Conservation (phyloP, 2,113 vertebrate species). For the Poicephalus gulielmi region DNA sequence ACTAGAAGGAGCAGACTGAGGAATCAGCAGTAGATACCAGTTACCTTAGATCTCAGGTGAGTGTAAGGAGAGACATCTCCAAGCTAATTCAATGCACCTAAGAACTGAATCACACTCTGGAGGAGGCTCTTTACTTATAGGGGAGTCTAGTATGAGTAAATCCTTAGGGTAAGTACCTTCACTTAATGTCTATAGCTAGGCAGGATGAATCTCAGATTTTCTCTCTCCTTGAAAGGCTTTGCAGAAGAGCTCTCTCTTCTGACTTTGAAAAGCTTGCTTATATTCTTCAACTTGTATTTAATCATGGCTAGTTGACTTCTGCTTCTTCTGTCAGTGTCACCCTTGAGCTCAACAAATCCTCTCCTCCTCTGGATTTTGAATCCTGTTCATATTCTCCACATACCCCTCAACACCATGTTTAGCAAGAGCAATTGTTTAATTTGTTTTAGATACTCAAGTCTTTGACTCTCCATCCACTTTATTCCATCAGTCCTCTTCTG, state of each 20-base stretch:
- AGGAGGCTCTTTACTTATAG: not conserved
- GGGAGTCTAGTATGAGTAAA: not conserved
- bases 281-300: conserved; percentile 10
- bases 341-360: conserved; percentile 25
- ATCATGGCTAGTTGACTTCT: not conserved
- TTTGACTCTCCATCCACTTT: conserved; percentile 4
- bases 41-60: not conserved
- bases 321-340: not conserved
- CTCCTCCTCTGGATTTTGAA: conserved; percentile 2
- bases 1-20: not conserved
- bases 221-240: not conserved
- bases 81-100: not conserved
- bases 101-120: not conserved
- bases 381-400: conserved; percentile 12
- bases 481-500: not conserved
- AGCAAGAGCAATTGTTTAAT: conserved; percentile 12
- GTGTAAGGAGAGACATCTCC: not conserved
- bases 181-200: not conserved
- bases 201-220: not conserved
- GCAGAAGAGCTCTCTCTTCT: not conserved
- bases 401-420: not conserved
- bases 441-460: not conserved
- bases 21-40: not conserved
- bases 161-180: not conserved
- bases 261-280: not conserved